These are phyloP conservation scores for Acomys russatus DNA, from an alignment of 2,797 vertebrate genomes.

Conservation along the genomic window DNA sequence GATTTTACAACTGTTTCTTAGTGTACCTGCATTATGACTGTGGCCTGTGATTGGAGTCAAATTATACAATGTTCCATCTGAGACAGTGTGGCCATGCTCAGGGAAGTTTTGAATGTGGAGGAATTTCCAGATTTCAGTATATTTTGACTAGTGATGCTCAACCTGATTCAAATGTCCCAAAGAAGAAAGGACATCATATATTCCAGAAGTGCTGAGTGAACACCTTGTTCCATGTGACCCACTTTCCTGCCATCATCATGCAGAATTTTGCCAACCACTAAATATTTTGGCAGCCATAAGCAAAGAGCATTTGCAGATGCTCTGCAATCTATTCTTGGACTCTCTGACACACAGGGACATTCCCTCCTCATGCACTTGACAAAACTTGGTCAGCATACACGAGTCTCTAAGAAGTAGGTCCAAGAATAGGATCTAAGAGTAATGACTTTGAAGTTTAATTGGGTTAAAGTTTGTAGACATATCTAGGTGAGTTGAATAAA, in stretches of 20 bases:
- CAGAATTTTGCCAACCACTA: conserved; percentile 55
- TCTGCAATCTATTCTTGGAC: conserved; percentile 39
- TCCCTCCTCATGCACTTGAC: background rate
- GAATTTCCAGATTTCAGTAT: background rate
- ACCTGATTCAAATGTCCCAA: background rate
- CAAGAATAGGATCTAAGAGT: background rate
- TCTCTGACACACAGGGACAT: conserved; percentile 30
- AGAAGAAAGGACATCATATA: background rate
- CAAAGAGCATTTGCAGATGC: background rate
- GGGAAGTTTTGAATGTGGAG: background rate
- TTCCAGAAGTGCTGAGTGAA: conserved; percentile 36
- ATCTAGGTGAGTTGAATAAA: background rate
- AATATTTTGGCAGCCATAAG: conserved; percentile 32
- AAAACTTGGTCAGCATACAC: conserved; percentile 38
- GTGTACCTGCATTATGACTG: too few species aligned
- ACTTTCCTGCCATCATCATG: background rate
- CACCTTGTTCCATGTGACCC: background rate
- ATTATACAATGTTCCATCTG: background rate
- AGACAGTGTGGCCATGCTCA: background rate
- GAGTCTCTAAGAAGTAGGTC: background rate
- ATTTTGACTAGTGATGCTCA: background rate
- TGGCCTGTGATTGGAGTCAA: background rate
- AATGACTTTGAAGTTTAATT: background rate
- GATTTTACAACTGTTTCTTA: background rate
- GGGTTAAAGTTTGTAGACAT: background rate